Conservation (phyloP, 2,113 vertebrate genomes). For the Heterotis niloticus region DNA sequence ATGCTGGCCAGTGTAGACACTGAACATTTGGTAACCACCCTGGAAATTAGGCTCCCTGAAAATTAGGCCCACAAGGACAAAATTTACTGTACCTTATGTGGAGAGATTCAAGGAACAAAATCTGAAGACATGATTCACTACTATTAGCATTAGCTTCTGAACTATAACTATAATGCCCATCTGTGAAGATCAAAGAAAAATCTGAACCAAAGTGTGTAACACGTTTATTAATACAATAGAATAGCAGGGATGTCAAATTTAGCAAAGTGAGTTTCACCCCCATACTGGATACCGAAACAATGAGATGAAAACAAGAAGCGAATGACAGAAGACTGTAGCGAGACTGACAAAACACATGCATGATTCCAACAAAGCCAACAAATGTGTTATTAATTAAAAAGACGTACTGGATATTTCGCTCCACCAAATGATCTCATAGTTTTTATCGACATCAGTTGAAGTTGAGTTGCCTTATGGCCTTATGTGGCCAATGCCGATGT, state of each 20-base stretch:
- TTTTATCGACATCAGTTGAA: background rate
- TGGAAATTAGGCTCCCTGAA: background rate
- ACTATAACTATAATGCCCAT: no score
- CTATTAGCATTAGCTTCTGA: background rate
- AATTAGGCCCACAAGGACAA: background rate
- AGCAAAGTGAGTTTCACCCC: background rate
- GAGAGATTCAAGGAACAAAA: background rate
- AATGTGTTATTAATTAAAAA: constrained; percentile 11
- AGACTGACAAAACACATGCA: background rate
- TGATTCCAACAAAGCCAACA: background rate
- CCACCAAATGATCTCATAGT: background rate
- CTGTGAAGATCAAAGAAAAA: no score
- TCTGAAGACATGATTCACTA: background rate
- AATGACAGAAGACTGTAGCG: background rate
- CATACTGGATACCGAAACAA: background rate
- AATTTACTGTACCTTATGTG: background rate
- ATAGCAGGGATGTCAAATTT: background rate
- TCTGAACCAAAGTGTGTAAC: no score
- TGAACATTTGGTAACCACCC: background rate
- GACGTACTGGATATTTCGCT: constrained; percentile 6
- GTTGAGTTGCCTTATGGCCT: background rate
- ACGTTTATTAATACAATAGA: background rate
- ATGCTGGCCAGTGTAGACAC: background rate
- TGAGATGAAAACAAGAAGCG: background rate
- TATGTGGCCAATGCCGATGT: background rate